A percentile compares a stretch with the other conserved stretches of the same genome.
phyloP scores from a whole-genome alignment of 2,797 vertebrate species.

The Eidolon dupreanum region DNA sequence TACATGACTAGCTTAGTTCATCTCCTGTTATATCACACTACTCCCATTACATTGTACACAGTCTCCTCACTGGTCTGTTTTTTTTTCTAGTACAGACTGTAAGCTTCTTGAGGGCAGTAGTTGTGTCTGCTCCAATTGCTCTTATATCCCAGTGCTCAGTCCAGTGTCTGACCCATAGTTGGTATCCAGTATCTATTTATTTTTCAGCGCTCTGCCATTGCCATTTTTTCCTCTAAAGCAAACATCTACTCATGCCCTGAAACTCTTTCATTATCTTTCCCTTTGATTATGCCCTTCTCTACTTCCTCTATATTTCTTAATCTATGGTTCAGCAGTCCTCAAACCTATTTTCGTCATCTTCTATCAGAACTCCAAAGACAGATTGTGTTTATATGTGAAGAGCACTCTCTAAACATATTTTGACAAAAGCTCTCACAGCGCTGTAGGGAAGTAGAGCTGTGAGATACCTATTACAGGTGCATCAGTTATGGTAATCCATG shows the following conservation, averaged over 20 bases:
- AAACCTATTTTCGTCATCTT: not conserved
- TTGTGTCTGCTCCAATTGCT: not conserved
- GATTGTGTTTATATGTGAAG: not conserved
- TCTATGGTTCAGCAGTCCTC: not conserved
- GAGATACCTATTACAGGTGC: too few relatives aligned
- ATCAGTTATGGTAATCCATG: not conserved
- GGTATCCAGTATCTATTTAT: not conserved
- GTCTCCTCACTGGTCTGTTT: not conserved
- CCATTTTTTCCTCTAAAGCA: not conserved
- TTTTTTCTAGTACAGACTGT: not conserved
- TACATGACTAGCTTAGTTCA: rapidly evolving
- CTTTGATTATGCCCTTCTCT: not conserved
- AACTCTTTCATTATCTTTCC: not conserved
- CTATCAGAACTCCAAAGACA: not conserved
- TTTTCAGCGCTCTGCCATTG: not conserved
- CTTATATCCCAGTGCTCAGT: not conserved
- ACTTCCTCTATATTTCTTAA: not conserved
- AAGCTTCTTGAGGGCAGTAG: not conserved
- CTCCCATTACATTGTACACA: too few relatives aligned
- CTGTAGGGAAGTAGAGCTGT: not conserved
- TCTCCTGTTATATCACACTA: not conserved
- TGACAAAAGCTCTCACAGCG: not conserved
- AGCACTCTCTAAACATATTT: not conserved
- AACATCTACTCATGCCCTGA: not conserved
- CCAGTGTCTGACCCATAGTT: not conserved